Evolutionary conservation across 64 coral and sea anemone species (phyloP), one percentile per base, ranked within the genome.

Genomic region (Stylophora pistillata): DNA sequence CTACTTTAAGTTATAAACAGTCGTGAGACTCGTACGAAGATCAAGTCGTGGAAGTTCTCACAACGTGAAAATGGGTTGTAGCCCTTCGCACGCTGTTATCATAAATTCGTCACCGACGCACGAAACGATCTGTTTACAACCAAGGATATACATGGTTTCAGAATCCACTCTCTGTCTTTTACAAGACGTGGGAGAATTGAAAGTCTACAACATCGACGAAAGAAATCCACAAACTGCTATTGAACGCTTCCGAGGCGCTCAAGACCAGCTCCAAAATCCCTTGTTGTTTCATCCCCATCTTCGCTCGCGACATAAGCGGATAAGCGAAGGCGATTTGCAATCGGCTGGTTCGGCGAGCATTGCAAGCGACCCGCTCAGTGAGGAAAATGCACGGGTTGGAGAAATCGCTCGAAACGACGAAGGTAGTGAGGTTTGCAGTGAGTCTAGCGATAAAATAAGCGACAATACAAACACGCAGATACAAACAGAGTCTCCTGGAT

Each of bases 61-160:
- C 12, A 13, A 12, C 13, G 62, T 21, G 25, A 26, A 56, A 69
- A 84, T 97, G 95, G 95, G 95, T 57, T 97, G 95, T 60, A 97
- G 95, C 87, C 95, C 95, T 29, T 97, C 95, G 13, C 95, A 90
- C 20, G 82, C 95, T 6, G 70, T 97, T 34, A 90, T 97, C 3
- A 97, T 97, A 13, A 92, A 93, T 70, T 93, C 91, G 2, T 90
- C 58, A 7, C 82, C 85, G 16, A 69, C 91, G 5, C 81, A 93
- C 15, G 95, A 97, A 66, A 89, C 91, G 3, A 81, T 97, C 15
- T 97, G 95, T 31, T 85, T 97, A 4, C 91, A 97, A 61, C 95
- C 95, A 10, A 74, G 91, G 47, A 97, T 97, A 28, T 97, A 93
- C 74, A 97, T 97, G 95, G 95, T 97, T 21, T 97, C 95, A 9